Conservation (phyloP, 2,888 invertebrate species). For the Drosophila greeni region DNA sequence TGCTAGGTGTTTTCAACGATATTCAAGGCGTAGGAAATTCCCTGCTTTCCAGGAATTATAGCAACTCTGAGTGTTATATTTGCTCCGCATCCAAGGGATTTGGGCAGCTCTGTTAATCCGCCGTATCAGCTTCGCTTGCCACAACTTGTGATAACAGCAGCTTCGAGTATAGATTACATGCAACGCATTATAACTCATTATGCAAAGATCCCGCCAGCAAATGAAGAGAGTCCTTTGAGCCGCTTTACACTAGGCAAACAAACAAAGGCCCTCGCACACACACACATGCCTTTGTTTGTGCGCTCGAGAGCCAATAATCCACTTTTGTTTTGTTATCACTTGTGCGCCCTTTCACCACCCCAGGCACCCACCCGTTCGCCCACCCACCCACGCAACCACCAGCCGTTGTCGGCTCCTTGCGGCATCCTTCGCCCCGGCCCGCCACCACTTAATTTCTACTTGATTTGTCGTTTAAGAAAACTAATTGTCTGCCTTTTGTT, state of each 20-base stretch:
- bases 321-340: slow-evolving; percentile 72
- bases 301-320: slow-evolving; percentile 73
- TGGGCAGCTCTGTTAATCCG: slow-evolving; percentile 11
- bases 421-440: slow-evolving; percentile 40
- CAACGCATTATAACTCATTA: slow-evolving; percentile 25
- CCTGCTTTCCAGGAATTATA: slow-evolving; percentile 34
- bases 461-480: slow-evolving; percentile 76
- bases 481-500: slow-evolving; percentile 76
- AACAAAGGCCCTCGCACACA: slow-evolving; percentile 29
- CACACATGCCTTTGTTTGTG: slow-evolving; percentile 63
- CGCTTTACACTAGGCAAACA: slow-evolving; percentile 27
- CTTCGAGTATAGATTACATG: slow-evolving; percentile 17
- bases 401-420: slow-evolving; percentile 41
- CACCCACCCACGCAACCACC: slow-evolving; percentile 16
- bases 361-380: neutral
- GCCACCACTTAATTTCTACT: slow-evolving; percentile 71
- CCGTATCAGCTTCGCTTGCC: neutral
- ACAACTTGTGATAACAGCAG: slow-evolving; percentile 17
- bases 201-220: slow-evolving; percentile 10
- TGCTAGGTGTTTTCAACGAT: slow-evolving; percentile 16
- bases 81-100: neutral
- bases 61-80: slow-evolving; percentile 33
- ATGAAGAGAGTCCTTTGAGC: slow-evolving; percentile 47
- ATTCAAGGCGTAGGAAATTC: slow-evolving; percentile 17
- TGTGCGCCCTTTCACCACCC: slow-evolving; percentile 45